These are phyloP conservation scores for Heterodera filipjevi DNA, from an alignment of 2,888 invertebrate genomes.

Conservation along the genomic window DNA sequence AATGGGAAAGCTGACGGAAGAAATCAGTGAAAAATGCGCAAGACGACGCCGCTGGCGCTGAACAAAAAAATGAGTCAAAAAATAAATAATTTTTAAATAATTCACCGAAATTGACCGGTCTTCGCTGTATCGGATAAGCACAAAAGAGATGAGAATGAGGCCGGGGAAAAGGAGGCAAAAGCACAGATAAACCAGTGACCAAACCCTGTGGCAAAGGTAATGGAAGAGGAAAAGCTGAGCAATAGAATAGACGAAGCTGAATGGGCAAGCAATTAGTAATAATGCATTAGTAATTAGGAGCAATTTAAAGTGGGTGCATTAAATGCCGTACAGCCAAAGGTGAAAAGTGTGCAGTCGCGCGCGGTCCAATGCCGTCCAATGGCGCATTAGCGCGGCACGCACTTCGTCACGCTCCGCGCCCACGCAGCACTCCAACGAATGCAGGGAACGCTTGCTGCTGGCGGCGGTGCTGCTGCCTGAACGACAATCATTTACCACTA, in stretches of 20 bases:
- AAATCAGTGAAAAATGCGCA: conserved; percentile 55
- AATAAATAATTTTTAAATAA: background rate
- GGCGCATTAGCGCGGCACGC: conserved; percentile 57
- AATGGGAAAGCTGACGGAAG: conserved; percentile 54
- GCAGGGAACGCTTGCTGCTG: conserved; percentile 11
- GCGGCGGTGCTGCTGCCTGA: background rate
- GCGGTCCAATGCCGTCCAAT: conserved; percentile 61
- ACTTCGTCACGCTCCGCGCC: conserved; percentile 45
- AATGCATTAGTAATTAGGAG: no score
- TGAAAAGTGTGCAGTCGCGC: conserved; percentile 62
- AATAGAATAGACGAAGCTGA: conserved; percentile 50
- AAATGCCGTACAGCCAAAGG: conserved; percentile 51
- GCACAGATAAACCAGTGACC: conserved; percentile 42
- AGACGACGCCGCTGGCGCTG: conserved; percentile 40
- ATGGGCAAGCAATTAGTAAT: background rate
- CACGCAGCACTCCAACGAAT: conserved; percentile 9
- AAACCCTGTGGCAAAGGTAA: conserved; percentile 54
- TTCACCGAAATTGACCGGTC: conserved; percentile 23
- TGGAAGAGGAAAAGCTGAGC: conserved; percentile 61
- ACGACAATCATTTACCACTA: no score
- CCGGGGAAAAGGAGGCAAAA: conserved; percentile 45
- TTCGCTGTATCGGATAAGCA: conserved; percentile 46
- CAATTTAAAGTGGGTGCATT: background rate
- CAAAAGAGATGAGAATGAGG: conserved; percentile 45
- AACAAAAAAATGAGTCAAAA: conserved; percentile 5